Base-by-base conservation (phyloP, 2,888 invertebrate genomes). In the Phortica magna region DNA sequence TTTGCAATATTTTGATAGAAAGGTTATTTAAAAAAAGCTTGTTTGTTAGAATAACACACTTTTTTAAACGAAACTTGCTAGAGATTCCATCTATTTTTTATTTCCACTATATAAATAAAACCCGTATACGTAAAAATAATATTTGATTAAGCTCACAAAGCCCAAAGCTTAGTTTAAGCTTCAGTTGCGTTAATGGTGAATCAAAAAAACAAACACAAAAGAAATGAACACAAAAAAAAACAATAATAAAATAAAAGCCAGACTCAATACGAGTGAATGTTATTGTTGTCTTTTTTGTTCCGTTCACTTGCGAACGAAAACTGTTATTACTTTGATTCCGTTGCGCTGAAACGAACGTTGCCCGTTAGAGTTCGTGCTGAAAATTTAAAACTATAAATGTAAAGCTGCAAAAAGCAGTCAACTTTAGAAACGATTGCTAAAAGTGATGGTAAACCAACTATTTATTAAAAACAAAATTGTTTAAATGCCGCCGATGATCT, bases 291-390 rank as follows among this genome's bases (percentile, higher is more conserved):
- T 67, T 17, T 31, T n/a, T 9, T n/a, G 42, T 42, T 67, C 42
- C 42, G 0, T 59, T 10, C n/a, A 59, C 10, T 5, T 10, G 22
- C 43, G 48, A 48, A 70, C 19, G 48, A 71, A 61, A 22, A 71
- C 68, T 53, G 70, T 71, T 71, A 71, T 55, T 71, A 71, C 70
- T 71, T 31, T 31, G 53, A 53, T 71, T 71, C 70, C 70, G 70
- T 53, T 71, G 55, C 39, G 39, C n/a, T 4, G n/a, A 17, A 71
- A 55, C 55, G 39, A 71, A 71, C 70, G 70, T 53, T 55, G 53
- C 7, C 14, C 70, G 22, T 61, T 22, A 53, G 53, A 61, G 61
- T 71, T 14, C 70, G 70, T 71, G 70, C 53, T 53, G 6, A 71
- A 71, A 71, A 71, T 71, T 71, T 10, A 41, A 61, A 61, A 12